phyloP scores from a whole-genome alignment of 2,113 vertebrate species.

The Corythornis madagascariensis region DNA sequence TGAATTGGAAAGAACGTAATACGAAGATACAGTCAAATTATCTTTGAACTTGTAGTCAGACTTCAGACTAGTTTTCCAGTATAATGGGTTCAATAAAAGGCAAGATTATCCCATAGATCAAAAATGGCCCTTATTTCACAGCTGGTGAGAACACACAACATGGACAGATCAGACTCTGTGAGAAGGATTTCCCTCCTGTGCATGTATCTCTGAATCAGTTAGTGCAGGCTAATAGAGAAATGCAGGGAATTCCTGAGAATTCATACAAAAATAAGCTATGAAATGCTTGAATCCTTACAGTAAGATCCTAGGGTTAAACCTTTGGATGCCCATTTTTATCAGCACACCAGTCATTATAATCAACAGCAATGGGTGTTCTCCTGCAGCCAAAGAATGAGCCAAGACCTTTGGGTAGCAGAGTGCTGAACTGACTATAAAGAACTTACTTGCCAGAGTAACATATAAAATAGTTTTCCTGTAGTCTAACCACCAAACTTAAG shows the following conservation, averaged over 20 bases:
- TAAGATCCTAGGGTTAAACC: slow-evolving; percentile 2
- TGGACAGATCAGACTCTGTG: not conserved
- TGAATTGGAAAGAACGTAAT: not conserved
- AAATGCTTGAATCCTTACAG: not conserved
- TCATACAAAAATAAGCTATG: not conserved
- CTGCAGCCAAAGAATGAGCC: slow-evolving; percentile 56
- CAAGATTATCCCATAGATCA: slow-evolving; percentile 12
- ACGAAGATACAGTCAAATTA: not conserved
- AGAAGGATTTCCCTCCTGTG: not conserved
- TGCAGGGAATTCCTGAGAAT: not conserved
- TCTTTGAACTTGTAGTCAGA: slow-evolving; percentile 17
- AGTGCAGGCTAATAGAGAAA: not conserved
- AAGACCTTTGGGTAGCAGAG: slow-evolving; percentile 66
- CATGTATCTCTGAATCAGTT: not conserved
- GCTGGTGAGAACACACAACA: not conserved
- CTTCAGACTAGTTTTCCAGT: slow-evolving; percentile 2
- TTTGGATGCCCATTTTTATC: slow-evolving; percentile 24
- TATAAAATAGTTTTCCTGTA: slow-evolving; percentile 58
- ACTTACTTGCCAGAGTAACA: slow-evolving; percentile 38
- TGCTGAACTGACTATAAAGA: slow-evolving; percentile 51
- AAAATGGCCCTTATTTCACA: slow-evolving; percentile 14
- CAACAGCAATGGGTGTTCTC: slow-evolving; percentile 28
- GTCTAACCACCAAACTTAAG: slow-evolving; percentile 54
- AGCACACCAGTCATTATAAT: slow-evolving; percentile 2
- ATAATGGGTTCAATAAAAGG: not conserved